These are phyloP conservation scores for Peribatodes rhomboidaria DNA, from an alignment of 2,888 invertebrate species.

Conservation along the genomic window DNA sequence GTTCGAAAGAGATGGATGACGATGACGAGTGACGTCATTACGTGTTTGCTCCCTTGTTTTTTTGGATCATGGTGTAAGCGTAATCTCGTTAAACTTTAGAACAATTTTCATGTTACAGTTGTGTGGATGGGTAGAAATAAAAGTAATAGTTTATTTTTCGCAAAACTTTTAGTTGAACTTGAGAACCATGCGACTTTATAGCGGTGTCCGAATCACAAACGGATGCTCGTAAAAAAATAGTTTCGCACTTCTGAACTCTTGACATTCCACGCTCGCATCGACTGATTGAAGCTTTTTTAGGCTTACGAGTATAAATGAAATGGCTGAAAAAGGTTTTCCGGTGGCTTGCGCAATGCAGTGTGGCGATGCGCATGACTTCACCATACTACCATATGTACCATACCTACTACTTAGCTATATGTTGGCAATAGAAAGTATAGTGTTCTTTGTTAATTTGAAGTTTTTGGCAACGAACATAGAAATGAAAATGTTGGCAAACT, in stretches of 20 bases:
- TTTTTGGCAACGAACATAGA: no score
- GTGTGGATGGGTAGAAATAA: background rate
- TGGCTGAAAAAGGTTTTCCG: background rate
- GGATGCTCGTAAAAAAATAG: constrained; percentile 29
- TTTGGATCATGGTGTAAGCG: no score
- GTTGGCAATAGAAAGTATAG: no score
- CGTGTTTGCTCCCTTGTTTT: no score
- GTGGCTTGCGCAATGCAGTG: background rate
- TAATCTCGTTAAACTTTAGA: no score
- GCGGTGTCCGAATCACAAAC: constrained; percentile 19
- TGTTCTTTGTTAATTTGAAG: no score
- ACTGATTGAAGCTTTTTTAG: constrained; percentile 26
- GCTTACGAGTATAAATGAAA: constrained; percentile 2
- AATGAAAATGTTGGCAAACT: no score
- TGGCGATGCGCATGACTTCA: background rate
- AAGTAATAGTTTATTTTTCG: background rate
- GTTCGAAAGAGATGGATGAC: no score
- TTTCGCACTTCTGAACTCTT: constrained; percentile 4
- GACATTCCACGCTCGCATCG: constrained; percentile 14
- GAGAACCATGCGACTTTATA: constrained; percentile 13
- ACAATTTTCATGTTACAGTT: no score
- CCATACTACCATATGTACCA: background rate
- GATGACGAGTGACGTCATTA: no score
- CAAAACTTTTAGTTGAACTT: background rate
- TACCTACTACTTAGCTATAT: no score